Evolutionary conservation across 2,113 vertebrate species (phyloP), one percentile per base, ranked within the genome.

Genomic region (Siniperca chuatsi): DNA sequence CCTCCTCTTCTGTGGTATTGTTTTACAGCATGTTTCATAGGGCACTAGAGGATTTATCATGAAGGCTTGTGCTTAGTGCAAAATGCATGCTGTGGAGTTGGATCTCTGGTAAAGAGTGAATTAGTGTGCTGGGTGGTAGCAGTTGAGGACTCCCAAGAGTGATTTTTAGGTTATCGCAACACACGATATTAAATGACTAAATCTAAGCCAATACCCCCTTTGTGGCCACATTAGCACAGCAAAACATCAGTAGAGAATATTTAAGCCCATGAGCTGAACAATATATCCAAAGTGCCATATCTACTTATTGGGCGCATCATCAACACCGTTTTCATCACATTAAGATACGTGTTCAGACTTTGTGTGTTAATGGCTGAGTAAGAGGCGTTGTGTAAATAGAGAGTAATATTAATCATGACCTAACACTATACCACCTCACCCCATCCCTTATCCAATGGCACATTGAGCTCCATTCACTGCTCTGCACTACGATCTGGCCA

Each of bases 41-140:
- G 75, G 35, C 75, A 54, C 78, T 11, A 9, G 76, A 86, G 72
- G 87, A 85, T 88, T 83, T 83, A 69, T 85, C 50, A 79, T 65
- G 70, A 74, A 61, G 61, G 35, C 73, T 81, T 69, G 72, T 58
- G 37, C 69, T 78, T 42, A 60, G 29, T 29, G 29, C 29, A 67
- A 67, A 78, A 66, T 21, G 70, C 65, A 76, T n/a, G 65, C 35
- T 74, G 75, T 16, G 10, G 0, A 69, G 66, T 79, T 73, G 42
- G 29, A 74, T 74, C 73, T 67, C 16, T n/a, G 80, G 48, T 73
- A 68, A 58, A 57, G 46, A 78, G 44, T 88, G 83, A 75, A 40
- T 79, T 81, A 70, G 48, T 55, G 35, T 44, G 77, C 40, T 5
- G 73, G 58, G 25, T 69, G 40, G 33, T 67, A n/a, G 85, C 8